These are phyloP conservation scores for Melieria picta DNA, from an alignment of 2,888 invertebrate genomes.

Conservation along the genomic window DNA sequence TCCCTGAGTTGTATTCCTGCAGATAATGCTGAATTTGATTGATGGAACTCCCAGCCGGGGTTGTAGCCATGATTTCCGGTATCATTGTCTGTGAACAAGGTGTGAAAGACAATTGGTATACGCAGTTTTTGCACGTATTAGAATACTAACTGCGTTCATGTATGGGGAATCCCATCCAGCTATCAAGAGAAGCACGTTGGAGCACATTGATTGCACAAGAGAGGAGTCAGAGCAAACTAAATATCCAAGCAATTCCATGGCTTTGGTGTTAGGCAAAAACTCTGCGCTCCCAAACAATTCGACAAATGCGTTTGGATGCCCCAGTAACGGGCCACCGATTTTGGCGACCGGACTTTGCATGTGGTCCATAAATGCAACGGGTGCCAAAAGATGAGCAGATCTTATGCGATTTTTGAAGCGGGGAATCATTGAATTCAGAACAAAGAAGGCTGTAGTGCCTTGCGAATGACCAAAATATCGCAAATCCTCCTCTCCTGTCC, in stretches of 20 bases:
- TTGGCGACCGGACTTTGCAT: conserved; percentile 67
- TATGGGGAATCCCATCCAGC: conserved; percentile 43
- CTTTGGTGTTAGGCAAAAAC: conserved; percentile 49
- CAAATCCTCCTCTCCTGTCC: conserved; percentile 49
- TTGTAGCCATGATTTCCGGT: conserved; percentile 55
- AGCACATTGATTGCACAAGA: conserved; percentile 38
- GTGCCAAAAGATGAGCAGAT: conserved; percentile 66
- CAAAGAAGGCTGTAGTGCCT: conserved; percentile 83
- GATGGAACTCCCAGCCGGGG: conserved; percentile 61
- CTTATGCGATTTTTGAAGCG: conserved; percentile 50
- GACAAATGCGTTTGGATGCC: conserved; percentile 52
- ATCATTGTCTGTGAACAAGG: conserved; percentile 45
- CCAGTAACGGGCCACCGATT: conserved; percentile 69
- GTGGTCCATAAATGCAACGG: conserved; percentile 66
- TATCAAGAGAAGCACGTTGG: conserved; percentile 40
- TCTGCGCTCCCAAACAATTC: conserved; percentile 55
- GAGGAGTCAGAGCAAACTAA: conserved; percentile 59
- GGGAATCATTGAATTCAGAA: conserved; percentile 59
- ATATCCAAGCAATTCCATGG: conserved; percentile 64
- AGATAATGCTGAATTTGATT: conserved; percentile 63
- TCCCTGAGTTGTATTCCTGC: conserved; percentile 56
- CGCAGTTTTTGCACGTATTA: not conserved
- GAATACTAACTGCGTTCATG: conserved; percentile 43
- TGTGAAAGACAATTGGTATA: not conserved
- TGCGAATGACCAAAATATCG: conserved; percentile 91